Evolutionary conservation across 2,797 vertebrate genomes (phyloP).

Genomic region (Siniperca obscura): DNA sequence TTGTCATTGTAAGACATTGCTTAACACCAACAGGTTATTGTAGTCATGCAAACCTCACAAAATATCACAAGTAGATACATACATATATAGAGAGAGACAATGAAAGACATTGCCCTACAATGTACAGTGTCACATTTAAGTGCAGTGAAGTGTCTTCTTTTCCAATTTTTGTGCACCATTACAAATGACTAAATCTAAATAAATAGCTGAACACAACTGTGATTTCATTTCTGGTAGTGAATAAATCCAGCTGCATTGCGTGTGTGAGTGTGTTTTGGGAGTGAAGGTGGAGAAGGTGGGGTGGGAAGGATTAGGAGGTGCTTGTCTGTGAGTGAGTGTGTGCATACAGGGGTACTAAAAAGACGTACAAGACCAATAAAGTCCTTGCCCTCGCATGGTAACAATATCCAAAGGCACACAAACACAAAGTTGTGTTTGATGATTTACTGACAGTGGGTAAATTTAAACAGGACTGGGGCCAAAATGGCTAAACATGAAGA

Average conservation of each 20-base stretch:
- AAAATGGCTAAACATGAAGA: slow-evolving; percentile 1
- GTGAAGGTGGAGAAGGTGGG: background rate
- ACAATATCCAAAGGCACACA: slow-evolving; percentile 3
- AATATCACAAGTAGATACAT: background rate
- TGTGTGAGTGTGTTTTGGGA: background rate
- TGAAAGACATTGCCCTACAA: background rate
- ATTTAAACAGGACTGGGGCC: background rate
- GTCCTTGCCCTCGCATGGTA: slow-evolving; percentile 1
- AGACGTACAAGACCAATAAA: slow-evolving; percentile 6
- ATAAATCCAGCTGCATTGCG: background rate
- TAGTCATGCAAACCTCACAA: slow-evolving; percentile 39
- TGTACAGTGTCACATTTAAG: background rate
- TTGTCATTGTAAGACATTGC: slow-evolving; percentile 38
- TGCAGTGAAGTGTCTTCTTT: slow-evolving; percentile 6
- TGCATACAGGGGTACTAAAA: background rate
- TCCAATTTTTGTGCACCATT: background rate
- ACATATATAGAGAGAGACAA: background rate
- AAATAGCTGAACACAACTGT: background rate
- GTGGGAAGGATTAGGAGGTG: background rate
- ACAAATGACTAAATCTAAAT: background rate
- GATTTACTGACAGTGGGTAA: background rate
- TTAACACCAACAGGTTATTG: slow-evolving; percentile 8
- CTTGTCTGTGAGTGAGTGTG: background rate
- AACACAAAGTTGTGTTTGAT: background rate
- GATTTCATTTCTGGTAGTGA: background rate